A percentile compares a stretch with the other conserved stretches of the same genome.
Evolutionary conservation across 2,113 vertebrate genomes (phyloP).

Genomic region (Scophthalmus maximus): DNA sequence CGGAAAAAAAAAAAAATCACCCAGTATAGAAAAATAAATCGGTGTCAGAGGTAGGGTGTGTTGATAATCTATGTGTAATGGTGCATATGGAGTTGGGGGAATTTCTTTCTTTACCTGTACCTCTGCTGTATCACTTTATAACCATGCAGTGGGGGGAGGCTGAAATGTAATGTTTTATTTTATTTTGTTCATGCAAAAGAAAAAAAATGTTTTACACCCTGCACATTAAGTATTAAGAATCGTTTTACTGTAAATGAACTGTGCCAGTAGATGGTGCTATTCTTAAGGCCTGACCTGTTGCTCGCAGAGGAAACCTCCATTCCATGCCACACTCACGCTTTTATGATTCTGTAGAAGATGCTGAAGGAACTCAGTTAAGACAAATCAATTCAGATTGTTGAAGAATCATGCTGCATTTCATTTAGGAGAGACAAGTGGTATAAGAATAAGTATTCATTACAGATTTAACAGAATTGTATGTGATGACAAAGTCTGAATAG

Average conservation of each 20-base stretch:
- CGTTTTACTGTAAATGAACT: not conserved
- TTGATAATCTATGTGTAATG: slow-evolving; percentile 14
- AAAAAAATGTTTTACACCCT: too few species aligned
- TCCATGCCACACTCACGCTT: too few species aligned
- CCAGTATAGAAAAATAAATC: slow-evolving; percentile 9
- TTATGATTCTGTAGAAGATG: too few species aligned
- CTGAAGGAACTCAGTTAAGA: too few species aligned
- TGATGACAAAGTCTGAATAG: too few species aligned
- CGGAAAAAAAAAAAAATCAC: slow-evolving; percentile 7
- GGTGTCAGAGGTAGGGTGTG: slow-evolving; percentile 10
- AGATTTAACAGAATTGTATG: too few species aligned
- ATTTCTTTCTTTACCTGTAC: not conserved
- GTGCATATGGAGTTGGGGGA: not conserved
- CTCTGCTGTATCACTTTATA: not conserved
- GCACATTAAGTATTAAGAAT: not conserved
- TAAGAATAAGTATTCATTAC: too few species aligned
- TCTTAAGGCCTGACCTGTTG: not conserved
- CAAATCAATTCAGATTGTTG: too few species aligned
- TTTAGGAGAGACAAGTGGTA: too few species aligned
- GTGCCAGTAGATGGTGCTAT: not conserved
- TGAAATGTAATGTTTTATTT: not conserved
- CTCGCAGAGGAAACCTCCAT: too few species aligned
- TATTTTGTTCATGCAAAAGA: not conserved
- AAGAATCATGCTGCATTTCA: too few species aligned
- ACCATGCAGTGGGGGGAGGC: not conserved